These are phyloP conservation scores for Schizopygopsis malacanthus DNA, from an alignment of 2,797 vertebrate genomes.

Conservation along the genomic window DNA sequence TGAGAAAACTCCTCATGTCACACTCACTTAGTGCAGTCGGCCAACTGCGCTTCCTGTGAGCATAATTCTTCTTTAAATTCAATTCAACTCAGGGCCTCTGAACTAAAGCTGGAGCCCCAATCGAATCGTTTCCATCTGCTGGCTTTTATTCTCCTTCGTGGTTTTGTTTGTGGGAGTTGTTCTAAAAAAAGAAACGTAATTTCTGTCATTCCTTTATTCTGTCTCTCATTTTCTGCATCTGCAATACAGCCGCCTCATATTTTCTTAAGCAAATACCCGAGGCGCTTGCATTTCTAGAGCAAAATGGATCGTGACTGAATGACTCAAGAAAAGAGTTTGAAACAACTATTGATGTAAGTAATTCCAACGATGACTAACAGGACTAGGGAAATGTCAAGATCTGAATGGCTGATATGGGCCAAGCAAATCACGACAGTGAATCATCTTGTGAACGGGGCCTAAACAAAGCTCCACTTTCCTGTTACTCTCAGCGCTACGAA, in stretches of 20 bases:
- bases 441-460: conserved; percentile 32
- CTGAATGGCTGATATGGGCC: conserved; percentile 42
- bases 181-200: conserved; percentile 17
- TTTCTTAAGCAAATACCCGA: conserved; percentile 32
- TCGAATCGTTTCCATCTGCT: conserved; percentile 30
- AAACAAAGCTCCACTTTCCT: conserved; percentile 50
- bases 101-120: conserved; percentile 13
- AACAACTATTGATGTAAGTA: conserved; percentile 33
- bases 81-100: conserved; percentile 21
- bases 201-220: conserved; percentile 34
- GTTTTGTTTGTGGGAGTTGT: conserved; percentile 17
- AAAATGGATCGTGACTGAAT: conserved; percentile 35
- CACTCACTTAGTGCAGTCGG: conserved; percentile 25
- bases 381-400: conserved; percentile 34
- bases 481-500: conserved; percentile 41
- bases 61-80: conserved; percentile 20
- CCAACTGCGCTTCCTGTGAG: conserved; percentile 15
- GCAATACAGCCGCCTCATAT: conserved; percentile 13
- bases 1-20: conserved; percentile 41
- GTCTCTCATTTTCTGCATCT: conserved; percentile 27
- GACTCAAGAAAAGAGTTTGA: conserved; percentile 30
- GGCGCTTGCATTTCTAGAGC: background rate
- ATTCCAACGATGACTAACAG: conserved; percentile 41
- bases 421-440: conserved; percentile 41
- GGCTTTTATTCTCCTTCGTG: conserved; percentile 5